Percentiles rank a stretch among this genome's conserved stretches.
phyloP scores from a whole-genome alignment of 2,888 invertebrate species.

The Parnassius smintheus region DNA sequence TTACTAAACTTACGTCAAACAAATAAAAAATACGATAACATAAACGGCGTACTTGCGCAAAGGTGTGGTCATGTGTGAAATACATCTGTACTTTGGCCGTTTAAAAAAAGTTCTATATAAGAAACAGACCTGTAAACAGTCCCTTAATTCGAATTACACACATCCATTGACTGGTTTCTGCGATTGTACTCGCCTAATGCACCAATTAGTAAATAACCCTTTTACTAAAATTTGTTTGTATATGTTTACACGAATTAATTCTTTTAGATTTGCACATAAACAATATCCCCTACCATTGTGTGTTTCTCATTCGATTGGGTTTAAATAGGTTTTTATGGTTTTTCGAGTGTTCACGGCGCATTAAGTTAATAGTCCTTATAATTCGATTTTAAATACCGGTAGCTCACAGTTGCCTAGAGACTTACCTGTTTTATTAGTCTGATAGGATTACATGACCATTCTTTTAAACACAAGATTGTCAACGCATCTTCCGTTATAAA shows the following conservation, averaged over 20 bases:
- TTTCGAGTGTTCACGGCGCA: constrained; percentile 47
- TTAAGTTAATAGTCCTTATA: constrained; percentile 39
- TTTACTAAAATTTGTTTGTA: constrained; percentile 58
- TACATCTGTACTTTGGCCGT: constrained; percentile 55
- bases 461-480: not conserved
- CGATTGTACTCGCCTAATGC: constrained; percentile 61
- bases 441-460: constrained; percentile 1
- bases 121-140: constrained; percentile 68
- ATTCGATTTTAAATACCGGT: constrained; percentile 33
- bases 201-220: constrained; percentile 74
- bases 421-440: constrained; percentile 17
- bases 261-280: constrained; percentile 58
- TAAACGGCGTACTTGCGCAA: constrained; percentile 42
- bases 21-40: constrained; percentile 7
- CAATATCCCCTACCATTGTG: constrained; percentile 62
- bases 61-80: constrained; percentile 70
- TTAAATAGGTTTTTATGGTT: constrained; percentile 50
- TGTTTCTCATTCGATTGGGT: constrained; percentile 51
- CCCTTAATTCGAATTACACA: constrained; percentile 76
- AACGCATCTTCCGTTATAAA: not conserved
- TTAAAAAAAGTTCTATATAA: constrained; percentile 37
- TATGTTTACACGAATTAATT: constrained; percentile 56
- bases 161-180: constrained; percentile 69
- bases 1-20: not conserved
- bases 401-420: constrained; percentile 36